Conservation (phyloP, 1,140 invertebrate genomes). For the Atopsyche davidsoni region DNA sequence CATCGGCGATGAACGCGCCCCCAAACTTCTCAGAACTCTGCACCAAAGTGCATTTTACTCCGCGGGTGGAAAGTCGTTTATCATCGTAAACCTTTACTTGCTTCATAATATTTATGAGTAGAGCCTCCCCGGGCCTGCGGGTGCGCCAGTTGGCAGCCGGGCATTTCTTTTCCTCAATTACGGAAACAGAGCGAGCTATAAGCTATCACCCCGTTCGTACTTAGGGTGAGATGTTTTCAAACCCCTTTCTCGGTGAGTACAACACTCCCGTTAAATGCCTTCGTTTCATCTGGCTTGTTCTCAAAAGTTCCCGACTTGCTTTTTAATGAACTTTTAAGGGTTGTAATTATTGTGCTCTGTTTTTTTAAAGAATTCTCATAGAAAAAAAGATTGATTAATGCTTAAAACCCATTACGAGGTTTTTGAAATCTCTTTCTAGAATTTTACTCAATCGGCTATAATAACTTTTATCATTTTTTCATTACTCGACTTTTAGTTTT, state of each 20-base stretch:
- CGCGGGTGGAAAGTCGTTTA: slow-evolving; percentile 12
- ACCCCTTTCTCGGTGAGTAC: slow-evolving; percentile 10
- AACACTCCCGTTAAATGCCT: slow-evolving; percentile 14
- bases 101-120: slow-evolving; percentile 27
- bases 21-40: slow-evolving; percentile 2
- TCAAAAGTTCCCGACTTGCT: too few species aligned
- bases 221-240: slow-evolving; percentile 11
- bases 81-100: slow-evolving; percentile 22
- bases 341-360: too few species aligned
- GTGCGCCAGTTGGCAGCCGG: slow-evolving; percentile 16
- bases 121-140: slow-evolving; percentile 6
- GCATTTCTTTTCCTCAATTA: slow-evolving; percentile 19
- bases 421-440: too few species aligned
- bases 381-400: too few species aligned
- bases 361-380: too few species aligned
- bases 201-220: slow-evolving; percentile 10
- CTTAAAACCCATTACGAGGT: too few species aligned
- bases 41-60: slow-evolving; percentile 25
- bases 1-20: too few species aligned
- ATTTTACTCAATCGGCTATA: too few species aligned
- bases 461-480: too few species aligned
- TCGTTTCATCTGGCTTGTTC: slow-evolving; percentile 25
- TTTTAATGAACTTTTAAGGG: too few species aligned
- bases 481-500: too few species aligned
- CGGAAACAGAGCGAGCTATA: slow-evolving; percentile 3